phyloP scores from a whole-genome alignment of 2,888 invertebrate species.

The Caenorhabditis panamensis region DNA sequence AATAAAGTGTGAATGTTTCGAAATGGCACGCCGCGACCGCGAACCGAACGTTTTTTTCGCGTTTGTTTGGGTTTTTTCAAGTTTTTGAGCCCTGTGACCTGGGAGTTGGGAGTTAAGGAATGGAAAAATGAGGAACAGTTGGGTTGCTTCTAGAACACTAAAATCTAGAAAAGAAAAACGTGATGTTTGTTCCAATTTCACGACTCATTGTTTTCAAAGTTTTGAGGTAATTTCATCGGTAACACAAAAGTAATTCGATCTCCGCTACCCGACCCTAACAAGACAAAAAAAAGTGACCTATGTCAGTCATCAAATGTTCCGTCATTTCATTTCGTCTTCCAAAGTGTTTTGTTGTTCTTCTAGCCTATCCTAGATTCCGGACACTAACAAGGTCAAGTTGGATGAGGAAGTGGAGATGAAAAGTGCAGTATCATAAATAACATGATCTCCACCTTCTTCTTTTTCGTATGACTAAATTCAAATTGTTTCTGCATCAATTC shows the following conservation, averaged over 20 bases:
- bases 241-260: conserved; percentile 38
- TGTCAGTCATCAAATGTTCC: conserved; percentile 44
- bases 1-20: conserved; percentile 55
- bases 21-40: conserved; percentile 38
- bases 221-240: conserved; percentile 22
- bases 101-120: too few relatives aligned
- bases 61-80: conserved; percentile 4
- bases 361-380: too few relatives aligned
- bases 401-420: conserved; percentile 18
- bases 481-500: conserved; percentile 18
- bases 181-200: too few relatives aligned
- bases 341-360: conserved; percentile 34
- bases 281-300: conserved; percentile 17
- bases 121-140: neutral
- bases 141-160: too few relatives aligned
- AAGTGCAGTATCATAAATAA: conserved; percentile 51
- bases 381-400: conserved; percentile 17
- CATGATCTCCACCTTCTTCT: neutral
- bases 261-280: neutral
- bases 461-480: neutral
- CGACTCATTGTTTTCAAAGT: conserved; percentile 23
- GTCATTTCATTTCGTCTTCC: conserved; percentile 24
- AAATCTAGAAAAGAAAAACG: neutral
- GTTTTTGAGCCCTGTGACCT: neutral
- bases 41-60: conserved; percentile 30